Evolutionary conservation across 2,888 invertebrate genomes (phyloP).

Genomic region (Pterostichus madidus): DNA sequence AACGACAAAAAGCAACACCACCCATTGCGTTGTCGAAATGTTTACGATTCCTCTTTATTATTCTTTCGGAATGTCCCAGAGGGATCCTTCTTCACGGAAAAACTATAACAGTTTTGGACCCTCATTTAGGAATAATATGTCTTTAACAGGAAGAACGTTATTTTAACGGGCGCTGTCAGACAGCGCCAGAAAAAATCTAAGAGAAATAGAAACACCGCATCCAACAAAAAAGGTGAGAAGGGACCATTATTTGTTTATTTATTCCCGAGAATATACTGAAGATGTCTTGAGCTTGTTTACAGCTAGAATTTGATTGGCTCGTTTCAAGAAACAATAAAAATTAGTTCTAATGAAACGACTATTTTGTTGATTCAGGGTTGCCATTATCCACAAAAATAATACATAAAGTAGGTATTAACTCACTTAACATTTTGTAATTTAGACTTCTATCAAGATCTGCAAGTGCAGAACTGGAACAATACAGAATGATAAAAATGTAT

Average conservation of each 20-base stretch:
- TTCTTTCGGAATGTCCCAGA: slow-evolving; percentile 43
- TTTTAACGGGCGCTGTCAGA: slow-evolving; percentile 17
- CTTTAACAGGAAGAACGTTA: slow-evolving; percentile 63
- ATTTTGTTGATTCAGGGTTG: too few relatives aligned
- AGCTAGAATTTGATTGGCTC: not conserved
- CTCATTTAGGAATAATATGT: slow-evolving; percentile 61
- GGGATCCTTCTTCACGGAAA: slow-evolving; percentile 52
- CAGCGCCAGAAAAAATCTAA: slow-evolving; percentile 23
- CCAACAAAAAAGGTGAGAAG: slow-evolving; percentile 31
- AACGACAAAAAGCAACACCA: slow-evolving; percentile 37
- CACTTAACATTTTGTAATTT: too few relatives aligned
- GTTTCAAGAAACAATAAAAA: slow-evolving; percentile 1
- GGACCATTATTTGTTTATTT: slow-evolving; percentile 27
- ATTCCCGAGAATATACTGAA: not conserved
- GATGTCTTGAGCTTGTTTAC: not conserved
- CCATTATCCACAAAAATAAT: too few relatives aligned
- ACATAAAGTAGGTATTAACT: too few relatives aligned
- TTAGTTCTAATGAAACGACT: not conserved
- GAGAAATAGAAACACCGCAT: slow-evolving; percentile 34
- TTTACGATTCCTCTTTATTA: slow-evolving; percentile 60
- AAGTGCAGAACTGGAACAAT: too few relatives aligned
- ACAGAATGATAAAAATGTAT: too few relatives aligned
- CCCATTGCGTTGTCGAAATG: slow-evolving; percentile 53
- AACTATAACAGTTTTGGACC: slow-evolving; percentile 60
- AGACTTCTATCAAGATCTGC: too few relatives aligned